Percentiles rank a stretch among this genome's conserved stretches.
These are phyloP conservation scores for Platerodrilus igneus DNA, from an alignment of 2,888 invertebrate genomes.

Conservation along the genomic window DNA sequence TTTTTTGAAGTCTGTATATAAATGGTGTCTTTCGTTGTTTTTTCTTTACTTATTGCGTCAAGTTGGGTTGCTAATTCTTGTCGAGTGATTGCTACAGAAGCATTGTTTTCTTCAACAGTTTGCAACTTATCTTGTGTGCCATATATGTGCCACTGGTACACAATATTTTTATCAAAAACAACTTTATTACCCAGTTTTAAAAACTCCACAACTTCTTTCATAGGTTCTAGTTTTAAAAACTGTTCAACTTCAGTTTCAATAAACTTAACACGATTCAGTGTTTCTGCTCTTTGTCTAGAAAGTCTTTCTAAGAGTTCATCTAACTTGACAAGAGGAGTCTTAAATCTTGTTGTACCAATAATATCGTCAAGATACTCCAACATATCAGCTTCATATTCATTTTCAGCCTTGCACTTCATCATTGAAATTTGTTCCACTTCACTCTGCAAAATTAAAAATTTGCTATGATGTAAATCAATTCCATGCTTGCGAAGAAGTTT, in stretches of 20 bases:
- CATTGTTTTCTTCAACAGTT: slow-evolving; percentile 51
- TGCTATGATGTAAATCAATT: slow-evolving; percentile 93
- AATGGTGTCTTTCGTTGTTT: slow-evolving; percentile 45
- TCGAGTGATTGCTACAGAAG: slow-evolving; percentile 57
- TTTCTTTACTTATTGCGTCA: slow-evolving; percentile 51
- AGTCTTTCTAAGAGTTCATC: slow-evolving; percentile 67
- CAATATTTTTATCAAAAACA: slow-evolving; percentile 62
- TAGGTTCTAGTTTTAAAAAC: slow-evolving; percentile 71
- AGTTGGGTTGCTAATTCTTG: slow-evolving; percentile 58
- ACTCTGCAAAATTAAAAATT: slow-evolving; percentile 97
- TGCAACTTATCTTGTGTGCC: slow-evolving; percentile 56
- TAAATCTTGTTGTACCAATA: slow-evolving; percentile 83
- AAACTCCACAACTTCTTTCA: slow-evolving; percentile 71
- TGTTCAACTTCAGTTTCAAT: slow-evolving; percentile 78
- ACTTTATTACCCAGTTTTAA: slow-evolving; percentile 76
- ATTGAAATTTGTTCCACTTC: slow-evolving; percentile 99
- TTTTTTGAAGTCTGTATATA: slow-evolving; percentile 41
- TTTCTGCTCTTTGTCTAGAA: slow-evolving; percentile 70
- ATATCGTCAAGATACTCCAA: slow-evolving; percentile 98
- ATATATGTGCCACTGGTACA: slow-evolving; percentile 67
- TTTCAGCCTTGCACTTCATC: slow-evolving; percentile 93
- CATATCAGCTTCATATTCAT: slow-evolving; percentile 90
- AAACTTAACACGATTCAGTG: slow-evolving; percentile 77
- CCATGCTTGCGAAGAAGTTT: slow-evolving; percentile 71
- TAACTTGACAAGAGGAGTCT: slow-evolving; percentile 75